Base-by-base conservation (phyloP, 2,797 vertebrate species). In the Sus cebifrons region DNA sequence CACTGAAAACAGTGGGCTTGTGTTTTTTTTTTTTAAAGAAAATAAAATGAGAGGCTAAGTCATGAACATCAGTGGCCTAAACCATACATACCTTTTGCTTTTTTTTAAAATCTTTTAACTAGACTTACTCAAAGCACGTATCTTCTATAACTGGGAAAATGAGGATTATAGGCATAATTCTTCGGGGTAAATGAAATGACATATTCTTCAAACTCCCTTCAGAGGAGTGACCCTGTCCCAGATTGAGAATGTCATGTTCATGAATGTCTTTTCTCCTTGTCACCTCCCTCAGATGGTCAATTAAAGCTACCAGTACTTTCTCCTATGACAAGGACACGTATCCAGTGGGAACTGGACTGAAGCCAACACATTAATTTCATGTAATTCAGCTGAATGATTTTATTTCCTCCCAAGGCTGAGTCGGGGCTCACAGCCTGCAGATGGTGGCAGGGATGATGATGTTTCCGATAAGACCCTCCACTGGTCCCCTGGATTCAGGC, bases 331-430 rank as follows among this genome's bases (percentile, higher is more conserved):
- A 96, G 67, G 91, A 96, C 91, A 86, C 10, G 52, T 64, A 68
- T 68, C 85, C 75, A 93, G 54, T 70, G 90, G 86, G 90, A 96
- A 77, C 49, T 91, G 75, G 86, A 92, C 75, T 64, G 52, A 95
- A 91, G 94, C 78, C 94, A 96, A 62, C 83, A 88, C 91, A 94
- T 95, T 97, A 77, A 95, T 92, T 91, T 96, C 67, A 73, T 85
- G 82, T 91, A 96, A 94, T 89, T 95, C 78, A 84, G 90, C 56
- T 74, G 95, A 95, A 91, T 95, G 86, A 86, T 90, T 96, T 96
- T 92, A 82, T 92, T 95, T 97, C 64, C 79, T 97, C 90, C 67
- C 32, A 67, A 89, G 71, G 52, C 84, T 89, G 75, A 94, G 49
- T 82, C 6, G 2, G 75, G 82, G 67, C 74, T 85, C 93, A 60